Percentiles rank a stretch among this genome's conserved stretches.
Conservation (phyloP, 2,113 vertebrate genomes). For the Nansenia antarctica region DNA sequence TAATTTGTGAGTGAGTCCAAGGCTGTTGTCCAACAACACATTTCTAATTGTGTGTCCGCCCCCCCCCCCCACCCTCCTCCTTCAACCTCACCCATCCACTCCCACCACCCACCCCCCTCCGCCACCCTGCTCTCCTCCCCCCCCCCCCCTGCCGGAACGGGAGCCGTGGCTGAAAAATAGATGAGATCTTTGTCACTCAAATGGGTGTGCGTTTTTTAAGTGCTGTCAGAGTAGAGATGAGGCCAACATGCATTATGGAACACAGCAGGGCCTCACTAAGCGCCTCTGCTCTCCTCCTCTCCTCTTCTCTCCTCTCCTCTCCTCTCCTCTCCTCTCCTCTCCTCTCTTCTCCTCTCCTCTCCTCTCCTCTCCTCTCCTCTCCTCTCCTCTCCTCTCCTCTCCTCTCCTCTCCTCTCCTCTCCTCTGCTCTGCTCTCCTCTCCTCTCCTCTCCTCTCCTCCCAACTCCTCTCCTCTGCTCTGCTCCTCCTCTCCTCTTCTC, state of each 20-base stretch:
- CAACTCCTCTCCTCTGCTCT: no score
- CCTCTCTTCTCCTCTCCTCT: background rate
- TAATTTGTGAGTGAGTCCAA: slow-evolving; percentile 71
- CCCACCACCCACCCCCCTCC: background rate
- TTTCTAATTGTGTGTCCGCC: slow-evolving; percentile 64
- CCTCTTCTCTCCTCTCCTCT: background rate
- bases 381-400: no score
- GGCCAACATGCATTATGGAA: slow-evolving; percentile 74
- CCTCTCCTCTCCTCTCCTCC: no score
- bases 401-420: no score
- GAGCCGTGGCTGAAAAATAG: slow-evolving; percentile 76
- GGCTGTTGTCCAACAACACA: slow-evolving; percentile 70
- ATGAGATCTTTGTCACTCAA: slow-evolving; percentile 82
- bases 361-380: no score
- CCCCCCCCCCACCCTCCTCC: background rate
- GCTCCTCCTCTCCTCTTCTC: no score
- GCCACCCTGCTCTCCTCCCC: background rate
- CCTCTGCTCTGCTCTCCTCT: no score
- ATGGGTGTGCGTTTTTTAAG: slow-evolving; percentile 74
- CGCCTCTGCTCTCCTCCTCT: slow-evolving; percentile 47
- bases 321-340: background rate
- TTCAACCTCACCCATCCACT: background rate
- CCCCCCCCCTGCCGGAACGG: slow-evolving; percentile 44
- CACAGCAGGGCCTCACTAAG: slow-evolving; percentile 56
- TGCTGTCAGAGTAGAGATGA: slow-evolving; percentile 71